These are phyloP conservation scores for Ceratitis capitata DNA, from an alignment of 1,140 invertebrate species.

Conservation along the genomic window DNA sequence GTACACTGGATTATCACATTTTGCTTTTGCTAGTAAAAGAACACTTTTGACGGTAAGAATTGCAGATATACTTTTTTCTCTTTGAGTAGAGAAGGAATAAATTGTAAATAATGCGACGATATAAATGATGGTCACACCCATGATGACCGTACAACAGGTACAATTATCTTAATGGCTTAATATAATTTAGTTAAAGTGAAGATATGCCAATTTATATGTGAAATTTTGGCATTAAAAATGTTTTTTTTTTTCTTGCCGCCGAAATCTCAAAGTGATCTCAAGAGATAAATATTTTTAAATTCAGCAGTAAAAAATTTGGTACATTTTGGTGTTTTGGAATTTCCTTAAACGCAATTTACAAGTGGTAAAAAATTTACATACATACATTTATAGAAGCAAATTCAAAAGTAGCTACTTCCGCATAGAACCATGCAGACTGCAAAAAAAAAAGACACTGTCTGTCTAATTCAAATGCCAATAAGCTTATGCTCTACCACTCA, in stretches of 20 bases:
- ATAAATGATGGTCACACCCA: background rate
- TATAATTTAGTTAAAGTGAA: background rate
- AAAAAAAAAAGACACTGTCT: background rate
- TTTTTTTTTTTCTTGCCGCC: no score
- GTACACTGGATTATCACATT: no score
- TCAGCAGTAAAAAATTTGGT: background rate
- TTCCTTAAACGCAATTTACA: slow-evolving; percentile 1
- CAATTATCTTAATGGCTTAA: background rate
- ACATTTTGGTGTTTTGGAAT: background rate
- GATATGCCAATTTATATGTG: background rate
- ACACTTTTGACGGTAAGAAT: no score
- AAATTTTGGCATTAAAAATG: background rate
- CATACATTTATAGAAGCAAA: background rate
- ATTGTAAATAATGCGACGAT: background rate
- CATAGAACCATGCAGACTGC: background rate
- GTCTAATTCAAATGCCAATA: background rate
- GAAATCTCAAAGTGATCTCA: background rate
- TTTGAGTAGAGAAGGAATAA: no score
- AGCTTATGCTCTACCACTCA: background rate
- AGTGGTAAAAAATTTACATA: background rate
- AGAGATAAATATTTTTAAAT: background rate
- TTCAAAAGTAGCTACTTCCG: background rate
- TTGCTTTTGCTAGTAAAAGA: no score
- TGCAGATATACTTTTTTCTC: no score
- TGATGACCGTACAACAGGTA: background rate